Evolutionary conservation across 64 coral and sea anemone genomes (phyloP).

Genomic region (Stylophora pistillata): DNA sequence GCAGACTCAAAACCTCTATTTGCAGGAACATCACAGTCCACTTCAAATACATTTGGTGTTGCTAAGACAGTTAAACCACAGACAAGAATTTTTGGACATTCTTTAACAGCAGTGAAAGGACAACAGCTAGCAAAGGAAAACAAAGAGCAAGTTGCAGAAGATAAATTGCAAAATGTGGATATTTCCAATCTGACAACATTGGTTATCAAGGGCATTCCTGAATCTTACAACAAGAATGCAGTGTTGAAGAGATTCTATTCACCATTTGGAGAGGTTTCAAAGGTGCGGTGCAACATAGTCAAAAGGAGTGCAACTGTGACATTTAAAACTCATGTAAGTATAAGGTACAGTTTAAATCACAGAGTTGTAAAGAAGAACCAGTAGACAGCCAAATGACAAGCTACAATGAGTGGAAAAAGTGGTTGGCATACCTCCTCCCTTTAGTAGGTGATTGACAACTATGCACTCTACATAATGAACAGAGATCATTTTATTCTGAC

Average conservation of each 20-base stretch:
- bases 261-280: slow-evolving; percentile 79
- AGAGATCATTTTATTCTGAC: too few species aligned
- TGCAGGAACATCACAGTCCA: neutral
- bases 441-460: too few species aligned
- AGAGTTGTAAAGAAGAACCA: too few species aligned
- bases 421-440: too few species aligned
- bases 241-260: slow-evolving; percentile 86
- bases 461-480: too few species aligned
- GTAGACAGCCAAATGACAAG: too few species aligned
- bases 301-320: slow-evolving; percentile 83
- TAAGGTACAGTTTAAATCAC: too few species aligned
- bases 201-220: slow-evolving; percentile 73
- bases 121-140: neutral
- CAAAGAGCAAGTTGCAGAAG: neutral
- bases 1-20: slow-evolving; percentile 1
- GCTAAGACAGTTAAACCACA: neutral
- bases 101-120: neutral
- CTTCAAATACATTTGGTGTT: neutral
- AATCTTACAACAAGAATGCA: slow-evolving; percentile 67
- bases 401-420: too few species aligned
- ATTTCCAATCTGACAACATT: slow-evolving; percentile 38
- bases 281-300: slow-evolving; percentile 53
- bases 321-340: slow-evolving; percentile 81
- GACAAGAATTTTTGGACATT: neutral
- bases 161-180: neutral